Base-by-base conservation (phyloP, 1,140 invertebrate species). In the Drosophila dunni region DNA sequence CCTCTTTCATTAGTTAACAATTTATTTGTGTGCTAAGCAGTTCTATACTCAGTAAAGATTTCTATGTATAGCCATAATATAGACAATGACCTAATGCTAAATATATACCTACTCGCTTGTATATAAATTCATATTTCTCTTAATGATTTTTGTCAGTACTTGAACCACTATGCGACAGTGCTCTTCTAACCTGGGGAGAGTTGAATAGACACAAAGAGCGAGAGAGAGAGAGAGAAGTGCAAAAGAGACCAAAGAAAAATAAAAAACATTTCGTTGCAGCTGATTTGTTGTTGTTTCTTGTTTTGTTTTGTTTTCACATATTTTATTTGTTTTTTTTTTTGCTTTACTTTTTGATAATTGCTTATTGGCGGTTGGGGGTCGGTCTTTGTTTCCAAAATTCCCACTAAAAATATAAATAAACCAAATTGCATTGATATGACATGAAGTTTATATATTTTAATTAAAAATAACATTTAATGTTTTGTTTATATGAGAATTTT, bases 291-390 rank as follows among this genome's bases (percentile, higher is more conserved):
- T 40, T 69, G 54, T 51, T 62, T 9, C 34, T 71, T 56, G 66
- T 44, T 45, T 71, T 60, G 57, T 62, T 62, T 65, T 24, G 53
- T 70, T 77, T 77, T 69, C 60, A 71, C 54, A 68, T 80, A 45
- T 53, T 53, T 79, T 65, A 33, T 38, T 48, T 44, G 58, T 64
- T 63, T 57, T 56, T 66, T 56, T 50, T 60, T 33, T 48, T 65
- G 44, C 33, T 74, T 65, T 79, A 76, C 77, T 57, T 86, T 84
- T 85, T 81, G 75, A 85, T 83, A 80, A 84, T 84, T 80, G 66
- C 61, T 70, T 42, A 66, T 77, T 48, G 78, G 53, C 53, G 48
- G 50, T 62, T 29, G 50, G 70, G 50, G 46, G 61, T 51, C 53
- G 61, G 65, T 77, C 81, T 83, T 84, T 80, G 81, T 83, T 85